Conservation (phyloP, 2,113 vertebrate genomes). For the Dipodomys stephensi region DNA sequence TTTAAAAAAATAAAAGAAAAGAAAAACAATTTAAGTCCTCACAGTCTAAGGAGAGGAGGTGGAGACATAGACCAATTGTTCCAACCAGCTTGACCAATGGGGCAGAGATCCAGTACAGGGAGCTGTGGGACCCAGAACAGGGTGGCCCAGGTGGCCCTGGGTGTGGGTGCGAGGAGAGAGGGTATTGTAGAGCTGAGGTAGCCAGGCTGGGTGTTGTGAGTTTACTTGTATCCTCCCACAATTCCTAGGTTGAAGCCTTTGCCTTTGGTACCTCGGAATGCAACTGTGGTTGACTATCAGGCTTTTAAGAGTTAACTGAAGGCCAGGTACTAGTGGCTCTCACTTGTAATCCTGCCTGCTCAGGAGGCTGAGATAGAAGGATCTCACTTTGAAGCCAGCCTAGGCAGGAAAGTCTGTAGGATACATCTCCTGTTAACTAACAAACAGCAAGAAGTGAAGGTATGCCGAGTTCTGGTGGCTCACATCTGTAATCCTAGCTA, state of each 20-base stretch:
- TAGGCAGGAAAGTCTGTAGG: too few relatives aligned
- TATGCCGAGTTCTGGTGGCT: too few relatives aligned
- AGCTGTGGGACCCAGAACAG: not conserved
- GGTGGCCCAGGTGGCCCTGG: rapidly evolving
- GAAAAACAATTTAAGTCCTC: not conserved
- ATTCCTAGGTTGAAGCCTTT: not conserved
- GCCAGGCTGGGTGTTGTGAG: not conserved
- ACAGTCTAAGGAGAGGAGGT: not conserved
- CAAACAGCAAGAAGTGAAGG: too few relatives aligned
- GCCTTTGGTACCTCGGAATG: not conserved
- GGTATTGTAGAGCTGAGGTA: not conserved
- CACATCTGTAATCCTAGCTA: too few relatives aligned
- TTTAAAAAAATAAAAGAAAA: too few relatives aligned
- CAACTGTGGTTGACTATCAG: not conserved
- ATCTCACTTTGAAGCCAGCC: too few relatives aligned
- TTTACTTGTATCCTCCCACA: not conserved
- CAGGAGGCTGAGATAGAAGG: too few relatives aligned
- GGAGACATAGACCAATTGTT: not conserved
- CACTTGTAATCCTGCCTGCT: too few relatives aligned
- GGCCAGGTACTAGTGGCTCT: too few relatives aligned
- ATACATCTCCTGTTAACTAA: too few relatives aligned
- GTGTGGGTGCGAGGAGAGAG: not conserved
- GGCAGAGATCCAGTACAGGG: not conserved
- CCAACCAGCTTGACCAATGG: not conserved
- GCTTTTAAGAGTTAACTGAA: too few relatives aligned